These are phyloP conservation scores for Drosophila setifemur DNA, from an alignment of 1,140 invertebrate species.

Conservation along the genomic window DNA sequence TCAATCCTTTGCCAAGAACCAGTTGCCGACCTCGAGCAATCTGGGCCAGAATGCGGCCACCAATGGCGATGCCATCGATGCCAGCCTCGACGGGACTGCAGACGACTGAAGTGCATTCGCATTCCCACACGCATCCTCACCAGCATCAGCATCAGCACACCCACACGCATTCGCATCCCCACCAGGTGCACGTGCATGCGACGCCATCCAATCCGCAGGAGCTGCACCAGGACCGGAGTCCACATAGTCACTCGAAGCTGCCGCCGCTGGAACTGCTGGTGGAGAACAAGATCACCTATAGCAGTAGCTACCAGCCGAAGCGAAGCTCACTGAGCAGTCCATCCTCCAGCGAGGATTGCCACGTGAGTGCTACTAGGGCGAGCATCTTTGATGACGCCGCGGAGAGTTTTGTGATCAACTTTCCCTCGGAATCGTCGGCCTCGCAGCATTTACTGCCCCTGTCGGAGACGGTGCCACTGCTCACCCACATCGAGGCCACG, in stretches of 20 bases:
- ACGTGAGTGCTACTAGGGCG: constrained; percentile 31
- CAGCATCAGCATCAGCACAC: neutral
- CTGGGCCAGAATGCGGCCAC: constrained; percentile 63
- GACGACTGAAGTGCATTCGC: constrained; percentile 55
- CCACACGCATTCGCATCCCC: constrained; percentile 18
- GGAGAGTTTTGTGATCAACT: constrained; percentile 78
- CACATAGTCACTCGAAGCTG: constrained; percentile 37
- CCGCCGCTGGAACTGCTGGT: constrained; percentile 68
- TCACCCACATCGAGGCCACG: constrained; percentile 74
- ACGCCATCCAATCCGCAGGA: constrained; percentile 32
- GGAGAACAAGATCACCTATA: constrained; percentile 72
- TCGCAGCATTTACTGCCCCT: constrained; percentile 67
- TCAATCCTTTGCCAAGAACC: neutral
- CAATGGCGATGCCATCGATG: constrained; percentile 47
- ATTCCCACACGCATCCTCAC: constrained; percentile 19
- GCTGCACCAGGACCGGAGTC: constrained; percentile 14
- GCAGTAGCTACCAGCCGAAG: constrained; percentile 53
- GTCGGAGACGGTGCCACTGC: constrained; percentile 76
- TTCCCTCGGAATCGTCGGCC: constrained; percentile 67
- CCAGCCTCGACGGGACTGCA: constrained; percentile 59
- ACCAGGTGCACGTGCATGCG: constrained; percentile 36
- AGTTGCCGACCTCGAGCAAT: constrained; percentile 1
- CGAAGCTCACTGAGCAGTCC: constrained; percentile 43
- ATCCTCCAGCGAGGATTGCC: constrained; percentile 59
- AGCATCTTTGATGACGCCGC: constrained; percentile 75